phyloP scores from a whole-genome alignment of 1,140 invertebrate species.

The Bursaphelenchus mucronatus region DNA sequence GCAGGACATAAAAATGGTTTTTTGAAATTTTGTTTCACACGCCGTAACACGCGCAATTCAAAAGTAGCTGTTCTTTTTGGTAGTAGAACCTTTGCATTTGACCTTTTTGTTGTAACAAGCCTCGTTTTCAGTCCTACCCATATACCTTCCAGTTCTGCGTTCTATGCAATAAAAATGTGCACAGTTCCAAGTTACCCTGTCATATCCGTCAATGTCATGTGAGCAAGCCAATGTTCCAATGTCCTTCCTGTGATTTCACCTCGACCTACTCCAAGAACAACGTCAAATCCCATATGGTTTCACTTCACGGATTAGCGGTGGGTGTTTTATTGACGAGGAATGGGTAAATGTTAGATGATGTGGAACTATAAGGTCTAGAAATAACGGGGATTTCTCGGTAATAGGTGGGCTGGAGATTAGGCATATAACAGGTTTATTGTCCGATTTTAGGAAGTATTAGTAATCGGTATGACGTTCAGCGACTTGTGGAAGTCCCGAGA shows the following conservation, averaged over 20 bases:
- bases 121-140: constrained; percentile 43
- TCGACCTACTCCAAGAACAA: constrained; percentile 53
- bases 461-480: no score
- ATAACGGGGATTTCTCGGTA: background rate
- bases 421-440: no score
- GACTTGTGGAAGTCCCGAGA: background rate
- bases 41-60: no score
- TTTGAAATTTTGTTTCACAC: no score
- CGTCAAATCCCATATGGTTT: constrained; percentile 52
- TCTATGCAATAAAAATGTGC: constrained; percentile 51
- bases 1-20: no score
- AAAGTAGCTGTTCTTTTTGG: constrained; percentile 6
- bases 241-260: constrained; percentile 48
- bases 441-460: no score
- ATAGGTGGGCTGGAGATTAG: no score
- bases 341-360: no score
- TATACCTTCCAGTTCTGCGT: constrained; percentile 51
- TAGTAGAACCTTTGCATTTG: background rate
- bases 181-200: constrained; percentile 45
- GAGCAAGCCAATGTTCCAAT: constrained; percentile 50
- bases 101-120: constrained; percentile 4
- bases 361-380: no score
- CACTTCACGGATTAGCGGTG: constrained; percentile 43
- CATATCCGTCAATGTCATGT: constrained; percentile 50
- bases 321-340: background rate